Percentiles rank a stretch among this genome's conserved stretches.
Conservation (phyloP, 2,113 vertebrate species). For the Butastur rufipennis region DNA sequence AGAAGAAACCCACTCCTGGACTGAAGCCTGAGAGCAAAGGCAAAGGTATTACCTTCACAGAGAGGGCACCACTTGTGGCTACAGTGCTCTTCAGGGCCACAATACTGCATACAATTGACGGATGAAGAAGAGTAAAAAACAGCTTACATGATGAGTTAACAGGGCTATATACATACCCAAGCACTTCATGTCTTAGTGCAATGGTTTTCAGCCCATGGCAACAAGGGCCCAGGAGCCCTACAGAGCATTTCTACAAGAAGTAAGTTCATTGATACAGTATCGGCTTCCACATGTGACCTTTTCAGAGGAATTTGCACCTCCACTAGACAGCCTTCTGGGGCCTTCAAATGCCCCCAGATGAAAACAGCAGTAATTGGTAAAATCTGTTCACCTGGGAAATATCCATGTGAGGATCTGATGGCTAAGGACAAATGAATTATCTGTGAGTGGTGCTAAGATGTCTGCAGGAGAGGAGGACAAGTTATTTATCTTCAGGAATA, state of each 20-base stretch:
- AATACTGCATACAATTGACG: not conserved
- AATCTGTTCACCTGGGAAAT: not conserved
- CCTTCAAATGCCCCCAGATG: not conserved
- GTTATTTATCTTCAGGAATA: not conserved
- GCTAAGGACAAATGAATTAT: not conserved
- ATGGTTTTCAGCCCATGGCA: not conserved
- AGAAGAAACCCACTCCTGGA: not conserved
- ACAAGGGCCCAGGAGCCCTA: fast-evolving
- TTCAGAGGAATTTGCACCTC: not conserved
- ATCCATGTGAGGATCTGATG: not conserved
- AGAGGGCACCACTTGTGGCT: not conserved
- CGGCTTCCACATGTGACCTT: fast-evolving
- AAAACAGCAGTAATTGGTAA: not conserved
- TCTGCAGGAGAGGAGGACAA: not conserved
- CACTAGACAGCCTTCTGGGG: not conserved
- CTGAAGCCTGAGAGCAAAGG: not conserved
- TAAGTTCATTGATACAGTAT: fast-evolving
- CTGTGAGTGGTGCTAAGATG: not conserved
- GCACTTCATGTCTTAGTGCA: not conserved
- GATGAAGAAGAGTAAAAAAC: not conserved
- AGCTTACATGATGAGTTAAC: not conserved
- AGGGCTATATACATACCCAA: fast-evolving
- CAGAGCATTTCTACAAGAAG: not conserved
- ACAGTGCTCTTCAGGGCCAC: not conserved
- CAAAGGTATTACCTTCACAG: not conserved